Conservation (phyloP, 2,113 vertebrate genomes). For the Stigmatopora argus region DNA sequence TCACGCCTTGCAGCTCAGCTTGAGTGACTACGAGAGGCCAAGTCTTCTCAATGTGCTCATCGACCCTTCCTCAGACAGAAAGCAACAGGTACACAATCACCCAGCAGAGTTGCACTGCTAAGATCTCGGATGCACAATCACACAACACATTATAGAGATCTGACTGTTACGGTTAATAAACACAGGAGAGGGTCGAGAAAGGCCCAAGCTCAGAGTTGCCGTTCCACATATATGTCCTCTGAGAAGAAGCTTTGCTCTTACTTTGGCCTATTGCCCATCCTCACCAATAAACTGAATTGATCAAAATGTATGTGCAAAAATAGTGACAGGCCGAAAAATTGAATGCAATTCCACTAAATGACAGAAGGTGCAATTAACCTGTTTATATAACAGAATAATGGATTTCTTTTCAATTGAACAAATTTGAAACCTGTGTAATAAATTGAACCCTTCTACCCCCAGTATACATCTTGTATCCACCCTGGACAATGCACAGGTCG, state of each 20-base stretch:
- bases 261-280: background rate
- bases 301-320: too few species aligned
- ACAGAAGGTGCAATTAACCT: background rate
- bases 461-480: too few species aligned
- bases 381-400: background rate
- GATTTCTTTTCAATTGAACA: background rate
- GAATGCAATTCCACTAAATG: background rate
- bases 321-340: background rate
- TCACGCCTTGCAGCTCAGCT: conserved; percentile 71
- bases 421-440: too few species aligned
- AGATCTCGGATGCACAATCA: background rate
- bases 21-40: conserved; percentile 75
- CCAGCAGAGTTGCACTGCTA: background rate
- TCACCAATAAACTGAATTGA: background rate
- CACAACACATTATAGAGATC: background rate
- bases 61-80: conserved; percentile 82
- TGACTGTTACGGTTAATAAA: background rate
- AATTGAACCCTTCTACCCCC: too few species aligned
- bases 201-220: background rate
- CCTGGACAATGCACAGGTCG: too few species aligned
- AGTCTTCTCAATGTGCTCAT: conserved; percentile 90
- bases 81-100: conserved; percentile 74
- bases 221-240: background rate
- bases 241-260: background rate
- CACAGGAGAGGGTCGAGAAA: background rate